Evolutionary conservation across 30 jellyfish, hydroid and myxozoan species (phyloP), one percentile per base, ranked within the genome.

Genomic region (Cassiopea andromeda): DNA sequence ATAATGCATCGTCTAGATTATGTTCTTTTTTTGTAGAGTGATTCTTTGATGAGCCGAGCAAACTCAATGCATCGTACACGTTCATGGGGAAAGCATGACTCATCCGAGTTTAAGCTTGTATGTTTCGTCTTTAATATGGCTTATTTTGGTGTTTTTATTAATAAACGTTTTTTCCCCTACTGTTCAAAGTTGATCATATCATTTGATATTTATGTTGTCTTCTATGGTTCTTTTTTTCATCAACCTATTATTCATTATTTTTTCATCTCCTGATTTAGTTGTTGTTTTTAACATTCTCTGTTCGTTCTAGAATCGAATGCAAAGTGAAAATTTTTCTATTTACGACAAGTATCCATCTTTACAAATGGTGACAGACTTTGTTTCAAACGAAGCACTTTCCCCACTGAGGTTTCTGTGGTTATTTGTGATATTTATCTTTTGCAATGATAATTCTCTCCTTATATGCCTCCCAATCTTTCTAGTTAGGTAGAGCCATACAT

Each of bases 321-420:
- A 69, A 71, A 64, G 77, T 49, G 98, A 94, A 13, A 96, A 81
- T 48, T 13, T 71, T 19, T 84, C 89, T 1, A 73, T 48, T 27
- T 78, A 75, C 45, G 99, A 95, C 59, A 95, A 92, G 66, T 95
- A 81, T 74, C 99, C 99, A 60, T 81, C 98, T 27, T 95, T 95
- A 47, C 93, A 83, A 84, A 80, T 95, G 93, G 96, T 95, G 27
- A 87, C 96, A 46, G 99, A 95, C 49, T 95, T 95, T 83, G 96
- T 91, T 17, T 76, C 92, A 13, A 95, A 95, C 49, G 92, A 82
- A 14, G 87, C 92, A n/a, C 59, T 90, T 1, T 83, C 97, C 9
- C 89, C 85, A 17, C 81, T 81, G 27, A 90, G 92, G 92, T 90
- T 80, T 45, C 57, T 38, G 7, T 14, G 27, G 17, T 72, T 54